Evolutionary conservation across 2,797 vertebrate species (phyloP).

Genomic region (Rhynchonycteris naso): DNA sequence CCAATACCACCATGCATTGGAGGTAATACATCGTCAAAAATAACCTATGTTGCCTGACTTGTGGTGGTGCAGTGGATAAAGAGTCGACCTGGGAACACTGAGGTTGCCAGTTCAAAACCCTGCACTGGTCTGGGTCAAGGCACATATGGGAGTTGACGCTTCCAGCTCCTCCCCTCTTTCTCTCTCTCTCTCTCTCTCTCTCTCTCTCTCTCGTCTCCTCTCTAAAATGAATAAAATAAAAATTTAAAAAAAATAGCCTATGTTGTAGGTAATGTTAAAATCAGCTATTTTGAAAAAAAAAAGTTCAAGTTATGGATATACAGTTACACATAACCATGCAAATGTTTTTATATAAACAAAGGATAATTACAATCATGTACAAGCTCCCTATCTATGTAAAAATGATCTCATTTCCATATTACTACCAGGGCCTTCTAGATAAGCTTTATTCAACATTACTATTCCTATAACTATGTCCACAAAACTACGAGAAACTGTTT

Average conservation of each 20-base stretch:
- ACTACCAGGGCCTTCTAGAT: background rate
- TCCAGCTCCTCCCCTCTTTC: too few relatives aligned
- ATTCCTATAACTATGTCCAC: background rate
- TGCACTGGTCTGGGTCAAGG: too few relatives aligned
- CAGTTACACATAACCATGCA: background rate
- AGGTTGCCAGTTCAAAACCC: too few relatives aligned
- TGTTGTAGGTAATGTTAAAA: background rate
- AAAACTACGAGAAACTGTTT: background rate
- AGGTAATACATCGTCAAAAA: background rate
- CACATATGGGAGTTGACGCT: too few relatives aligned
- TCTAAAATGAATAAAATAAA: too few relatives aligned
- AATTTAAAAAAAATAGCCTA: background rate
- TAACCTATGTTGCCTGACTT: fast-evolving
- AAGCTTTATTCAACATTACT: background rate
- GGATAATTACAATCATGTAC: conserved; percentile 30
- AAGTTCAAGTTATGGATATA: background rate
- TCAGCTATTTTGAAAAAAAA: background rate
- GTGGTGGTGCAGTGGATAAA: too few relatives aligned
- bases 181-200: too few relatives aligned
- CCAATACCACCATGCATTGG: background rate
- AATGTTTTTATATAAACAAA: conserved; percentile 43
- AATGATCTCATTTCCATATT: background rate
- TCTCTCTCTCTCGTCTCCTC: too few relatives aligned
- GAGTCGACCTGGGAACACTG: too few relatives aligned
- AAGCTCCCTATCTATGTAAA: background rate